phyloP scores from a whole-genome alignment of 2,888 invertebrate genomes.

The Strigamia crassipes region DNA sequence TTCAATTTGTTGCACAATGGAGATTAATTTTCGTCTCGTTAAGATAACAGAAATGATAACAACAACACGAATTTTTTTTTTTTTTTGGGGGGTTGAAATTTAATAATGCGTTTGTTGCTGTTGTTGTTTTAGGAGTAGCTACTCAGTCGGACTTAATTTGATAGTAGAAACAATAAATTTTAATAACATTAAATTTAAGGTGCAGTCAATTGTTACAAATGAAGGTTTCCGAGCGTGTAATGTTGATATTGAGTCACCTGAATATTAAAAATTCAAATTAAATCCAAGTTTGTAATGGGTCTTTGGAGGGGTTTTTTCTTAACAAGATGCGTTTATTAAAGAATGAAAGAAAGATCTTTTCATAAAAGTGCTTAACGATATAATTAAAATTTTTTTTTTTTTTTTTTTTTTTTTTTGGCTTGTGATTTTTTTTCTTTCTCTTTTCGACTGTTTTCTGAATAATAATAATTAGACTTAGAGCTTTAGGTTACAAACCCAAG shows the following conservation, averaged over 20 bases:
- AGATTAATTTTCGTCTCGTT: background rate
- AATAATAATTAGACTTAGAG: background rate
- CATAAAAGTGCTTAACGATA: background rate
- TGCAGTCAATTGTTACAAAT: background rate
- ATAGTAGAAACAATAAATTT: background rate
- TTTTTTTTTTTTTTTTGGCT: background rate
- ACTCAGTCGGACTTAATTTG: background rate
- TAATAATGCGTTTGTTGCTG: too few species aligned
- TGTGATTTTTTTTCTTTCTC: too few species aligned
- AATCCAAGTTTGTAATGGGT: background rate
- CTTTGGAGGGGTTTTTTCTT: slow-evolving; percentile 2
- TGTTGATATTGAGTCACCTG: background rate
- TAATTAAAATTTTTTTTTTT: background rate
- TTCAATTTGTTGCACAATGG: too few species aligned
- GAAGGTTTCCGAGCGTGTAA: background rate
- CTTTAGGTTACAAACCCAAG: background rate
- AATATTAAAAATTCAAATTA: slow-evolving; percentile 18
- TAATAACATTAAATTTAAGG: background rate
- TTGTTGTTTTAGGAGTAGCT: background rate
- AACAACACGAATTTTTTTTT: too few species aligned
- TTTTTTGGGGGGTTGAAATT: too few species aligned
- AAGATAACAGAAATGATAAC: too few species aligned
- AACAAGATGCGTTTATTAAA: background rate
- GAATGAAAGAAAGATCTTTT: background rate
- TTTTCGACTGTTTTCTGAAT: background rate